Percentiles rank a stretch among this genome's conserved stretches.
These are phyloP conservation scores for Megalonaias nervosa DNA, from an alignment of 1,140 invertebrate genomes.

Conservation along the genomic window DNA sequence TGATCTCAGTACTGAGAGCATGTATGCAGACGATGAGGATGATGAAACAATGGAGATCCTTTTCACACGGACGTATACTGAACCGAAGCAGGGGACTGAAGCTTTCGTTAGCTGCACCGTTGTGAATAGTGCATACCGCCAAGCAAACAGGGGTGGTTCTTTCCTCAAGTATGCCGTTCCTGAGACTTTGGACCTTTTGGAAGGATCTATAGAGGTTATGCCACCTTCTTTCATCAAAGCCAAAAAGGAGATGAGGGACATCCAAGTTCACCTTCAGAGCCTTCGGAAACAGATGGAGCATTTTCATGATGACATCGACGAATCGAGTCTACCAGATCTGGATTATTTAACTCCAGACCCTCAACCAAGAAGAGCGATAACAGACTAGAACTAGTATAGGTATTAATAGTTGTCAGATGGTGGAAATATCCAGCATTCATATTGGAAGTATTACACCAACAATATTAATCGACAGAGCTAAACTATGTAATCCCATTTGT, in stretches of 20 bases:
- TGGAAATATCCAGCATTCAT: too few species aligned
- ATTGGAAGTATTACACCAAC: too few species aligned
- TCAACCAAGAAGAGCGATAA: too few species aligned
- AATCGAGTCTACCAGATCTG: constrained; percentile 17
- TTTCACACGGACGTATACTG: constrained; percentile 49
- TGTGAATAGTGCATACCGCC: constrained; percentile 43
- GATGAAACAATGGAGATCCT: constrained; percentile 50
- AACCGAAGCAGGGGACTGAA: constrained; percentile 38
- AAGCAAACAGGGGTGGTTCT: constrained; percentile 42
- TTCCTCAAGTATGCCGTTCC: constrained; percentile 37
- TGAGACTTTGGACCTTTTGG: constrained; percentile 34
- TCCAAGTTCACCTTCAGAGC: constrained; percentile 56
- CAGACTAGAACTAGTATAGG: too few species aligned
- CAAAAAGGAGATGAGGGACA: constrained; percentile 59
- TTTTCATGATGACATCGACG: constrained; percentile 49
- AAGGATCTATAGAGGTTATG: constrained; percentile 50
- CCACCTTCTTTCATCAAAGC: constrained; percentile 56
- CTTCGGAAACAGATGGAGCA: constrained; percentile 58
- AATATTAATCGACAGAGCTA: too few species aligned
- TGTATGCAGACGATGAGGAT: constrained; percentile 61
- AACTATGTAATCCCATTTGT: too few species aligned
- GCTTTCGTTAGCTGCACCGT: constrained; percentile 55
- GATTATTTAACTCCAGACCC: constrained; percentile 21
- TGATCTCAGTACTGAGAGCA: constrained; percentile 51
- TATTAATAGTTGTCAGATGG: too few species aligned